phyloP scores from a whole-genome alignment of 2,797 vertebrate species.

The Tokudaia tokunoshimensis region DNA sequence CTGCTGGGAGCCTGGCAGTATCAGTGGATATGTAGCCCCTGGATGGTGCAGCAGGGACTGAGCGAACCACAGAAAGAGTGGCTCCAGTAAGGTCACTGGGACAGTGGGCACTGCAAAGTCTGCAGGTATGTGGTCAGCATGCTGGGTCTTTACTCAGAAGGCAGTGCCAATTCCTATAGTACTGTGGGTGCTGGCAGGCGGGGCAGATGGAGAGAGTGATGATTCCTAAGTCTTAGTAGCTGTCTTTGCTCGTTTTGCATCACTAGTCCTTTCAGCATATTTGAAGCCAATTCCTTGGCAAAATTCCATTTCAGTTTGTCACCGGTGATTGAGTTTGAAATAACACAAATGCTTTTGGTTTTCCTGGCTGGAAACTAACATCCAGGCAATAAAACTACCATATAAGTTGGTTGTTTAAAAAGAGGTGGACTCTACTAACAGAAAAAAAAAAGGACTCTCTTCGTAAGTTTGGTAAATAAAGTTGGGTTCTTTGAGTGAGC shows the following conservation, averaged over 20 bases:
- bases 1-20: not conserved
- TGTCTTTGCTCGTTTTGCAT: not conserved
- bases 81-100: no score
- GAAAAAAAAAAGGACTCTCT: not conserved
- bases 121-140: not conserved
- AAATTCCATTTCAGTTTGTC: slow-evolving; percentile 13
- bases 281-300: not conserved
- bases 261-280: not conserved
- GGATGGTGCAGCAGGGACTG: rapidly evolving
- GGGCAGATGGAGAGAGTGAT: not conserved
- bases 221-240: no score
- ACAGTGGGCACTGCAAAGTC: not conserved
- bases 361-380: slow-evolving; percentile 31
- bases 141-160: no score
- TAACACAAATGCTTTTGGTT: not conserved
- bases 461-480: not conserved
- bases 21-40: not conserved
- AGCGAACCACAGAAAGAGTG: rapidly evolving
- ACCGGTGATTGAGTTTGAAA: not conserved
- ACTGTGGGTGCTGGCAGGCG: no score
- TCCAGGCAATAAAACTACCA: slow-evolving; percentile 24
- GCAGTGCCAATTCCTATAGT: not conserved
- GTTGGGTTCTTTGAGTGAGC: not conserved
- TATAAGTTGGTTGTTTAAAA: slow-evolving; percentile 25
- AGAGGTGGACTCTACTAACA: not conserved